Evolutionary conservation across 2,113 vertebrate species (phyloP).

Genomic region (Falcunculus frontatus): DNA sequence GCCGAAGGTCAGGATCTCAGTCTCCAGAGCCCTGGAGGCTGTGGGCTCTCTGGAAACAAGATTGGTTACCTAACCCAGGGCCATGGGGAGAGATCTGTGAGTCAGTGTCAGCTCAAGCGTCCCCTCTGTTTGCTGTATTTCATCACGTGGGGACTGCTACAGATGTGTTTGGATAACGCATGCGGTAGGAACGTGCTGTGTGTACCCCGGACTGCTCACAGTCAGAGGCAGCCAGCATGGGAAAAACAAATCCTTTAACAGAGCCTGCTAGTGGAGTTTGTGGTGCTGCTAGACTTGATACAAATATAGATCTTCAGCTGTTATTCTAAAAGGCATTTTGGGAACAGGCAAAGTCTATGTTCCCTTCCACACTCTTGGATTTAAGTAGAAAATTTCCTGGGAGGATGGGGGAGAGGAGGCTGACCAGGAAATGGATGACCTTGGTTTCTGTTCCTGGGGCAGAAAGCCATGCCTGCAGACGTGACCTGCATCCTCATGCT

Average conservation of each 20-base stretch:
- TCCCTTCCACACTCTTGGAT: background rate
- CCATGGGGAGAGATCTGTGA: background rate
- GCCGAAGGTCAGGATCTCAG: background rate
- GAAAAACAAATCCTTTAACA: background rate
- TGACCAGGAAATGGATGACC: background rate
- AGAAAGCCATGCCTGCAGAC: background rate
- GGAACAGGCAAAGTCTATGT: background rate
- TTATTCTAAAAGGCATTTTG: background rate
- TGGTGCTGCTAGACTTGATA: background rate
- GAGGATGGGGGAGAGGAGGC: background rate
- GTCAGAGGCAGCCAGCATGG: background rate
- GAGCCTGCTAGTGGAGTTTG: background rate
- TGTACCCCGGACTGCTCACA: background rate
- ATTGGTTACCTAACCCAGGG: background rate
- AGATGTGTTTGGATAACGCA: background rate
- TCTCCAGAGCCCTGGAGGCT: background rate
- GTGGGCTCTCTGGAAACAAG: background rate
- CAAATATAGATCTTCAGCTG: conserved; percentile 7
- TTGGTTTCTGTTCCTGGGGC: background rate
- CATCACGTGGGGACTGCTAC: background rate
- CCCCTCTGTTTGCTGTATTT: background rate
- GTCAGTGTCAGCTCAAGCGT: background rate
- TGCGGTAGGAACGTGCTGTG: background rate
- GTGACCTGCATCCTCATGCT: fast-evolving
- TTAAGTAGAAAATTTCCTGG: background rate